Base-by-base conservation (phyloP, 1,140 invertebrate species). In the Ladona fulva region DNA sequence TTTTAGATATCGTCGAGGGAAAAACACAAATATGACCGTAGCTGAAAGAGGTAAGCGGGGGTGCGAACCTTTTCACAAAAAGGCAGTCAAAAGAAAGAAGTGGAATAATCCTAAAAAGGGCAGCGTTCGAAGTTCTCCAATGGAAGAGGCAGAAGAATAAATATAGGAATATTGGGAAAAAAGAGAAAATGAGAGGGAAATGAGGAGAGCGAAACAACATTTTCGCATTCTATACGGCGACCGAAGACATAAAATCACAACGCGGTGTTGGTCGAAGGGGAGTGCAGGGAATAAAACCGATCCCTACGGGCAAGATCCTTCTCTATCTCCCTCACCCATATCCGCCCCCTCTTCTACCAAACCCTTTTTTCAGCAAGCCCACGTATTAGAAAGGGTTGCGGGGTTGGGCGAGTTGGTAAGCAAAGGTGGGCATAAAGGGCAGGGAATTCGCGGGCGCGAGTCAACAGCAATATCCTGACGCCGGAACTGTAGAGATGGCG, bases 381-480 rank as follows among this genome's bases (percentile, higher is more conserved):
- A 11, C 44, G n/a, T n/a, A 37, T 22, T 12, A 66, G n/a, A 66
- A 66, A 22, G 52, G 52, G 52, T 66, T 66, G 12, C 52, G 52
- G 14, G 52, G 52, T 3, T 12, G 52, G 52, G 10, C 44, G 44
- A 19, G 19, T 52, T 52, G 44, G 44, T 52, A 19, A 52, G 44
- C 12, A 12, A 22, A 16, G 52, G 52, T 66, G 52, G 52, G 52
- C 14, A 19, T 10, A 19, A 19, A 19, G 44, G 10, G 44, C 10
- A 19, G 10, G 10, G 44, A 66, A 66, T 66, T 5, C 16, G 14
- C 52, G 52, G 52, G 52, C n/a, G 52, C 52, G 52, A 66, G 52
- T 66, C 52, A 66, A 66, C 12, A 66, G 52, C 52, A 66, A 66
- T 66, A 66, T 66, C 52, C 52, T 66, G 52, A 66, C n/a, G 52